phyloP scores from a whole-genome alignment of 2,797 vertebrate species.

The Anguilla marmorata region DNA sequence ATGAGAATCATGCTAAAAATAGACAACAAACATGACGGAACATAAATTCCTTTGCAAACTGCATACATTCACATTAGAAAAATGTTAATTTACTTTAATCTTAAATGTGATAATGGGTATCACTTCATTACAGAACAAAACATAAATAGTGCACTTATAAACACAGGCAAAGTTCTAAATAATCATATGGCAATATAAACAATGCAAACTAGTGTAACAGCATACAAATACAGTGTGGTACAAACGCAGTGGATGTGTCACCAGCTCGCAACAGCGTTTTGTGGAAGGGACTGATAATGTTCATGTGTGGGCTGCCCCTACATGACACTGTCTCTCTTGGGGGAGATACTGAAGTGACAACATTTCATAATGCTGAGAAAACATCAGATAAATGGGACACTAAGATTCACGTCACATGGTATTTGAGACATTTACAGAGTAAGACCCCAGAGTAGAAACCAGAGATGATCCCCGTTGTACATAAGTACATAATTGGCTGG shows the following conservation, averaged over 20 bases:
- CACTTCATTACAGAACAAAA: not conserved
- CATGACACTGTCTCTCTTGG: not conserved
- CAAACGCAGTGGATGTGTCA: slow-evolving; percentile 1
- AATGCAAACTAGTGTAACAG: not conserved
- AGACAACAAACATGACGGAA: slow-evolving; percentile 5
- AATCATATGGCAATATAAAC: not conserved
- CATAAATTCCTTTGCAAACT: slow-evolving; percentile 12
- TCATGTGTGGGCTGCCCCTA: too few relatives aligned
- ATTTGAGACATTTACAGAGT: not conserved
- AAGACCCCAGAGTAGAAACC: not conserved
- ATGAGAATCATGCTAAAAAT: slow-evolving; percentile 27
- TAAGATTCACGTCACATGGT: not conserved
- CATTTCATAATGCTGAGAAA: not conserved
- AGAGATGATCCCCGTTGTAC: not conserved
- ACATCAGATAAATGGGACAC: not conserved
- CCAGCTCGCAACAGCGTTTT: not conserved
- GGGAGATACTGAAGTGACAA: not conserved
- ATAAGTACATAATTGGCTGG: slow-evolving; percentile 5
- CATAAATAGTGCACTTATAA: not conserved
- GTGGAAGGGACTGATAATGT: not conserved
- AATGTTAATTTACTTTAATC: slow-evolving; percentile 20
- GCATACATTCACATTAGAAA: slow-evolving; percentile 24
- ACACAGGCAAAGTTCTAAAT: slow-evolving; percentile 6
- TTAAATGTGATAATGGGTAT: not conserved
- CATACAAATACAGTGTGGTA: not conserved